These are phyloP conservation scores for Nezara viridula DNA, from an alignment of 2,888 invertebrate genomes.

Conservation along the genomic window DNA sequence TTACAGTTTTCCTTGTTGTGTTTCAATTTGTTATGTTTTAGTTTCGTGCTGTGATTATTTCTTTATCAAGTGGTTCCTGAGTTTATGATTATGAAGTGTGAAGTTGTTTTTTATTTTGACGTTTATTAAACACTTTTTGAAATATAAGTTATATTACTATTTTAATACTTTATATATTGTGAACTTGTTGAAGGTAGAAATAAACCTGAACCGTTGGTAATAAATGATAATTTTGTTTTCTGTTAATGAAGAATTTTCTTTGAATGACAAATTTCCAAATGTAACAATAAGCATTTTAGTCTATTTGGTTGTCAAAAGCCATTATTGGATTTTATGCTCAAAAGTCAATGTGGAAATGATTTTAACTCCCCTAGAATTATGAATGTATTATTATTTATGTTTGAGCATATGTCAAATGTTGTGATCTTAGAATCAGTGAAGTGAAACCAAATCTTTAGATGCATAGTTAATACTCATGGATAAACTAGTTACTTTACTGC, in stretches of 20 bases:
- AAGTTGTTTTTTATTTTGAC: not conserved
- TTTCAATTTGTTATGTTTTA: constrained; percentile 37
- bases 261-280: not conserved
- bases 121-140: not conserved
- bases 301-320: not conserved
- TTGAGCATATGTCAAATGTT: not conserved
- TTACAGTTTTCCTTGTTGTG: constrained; percentile 13
- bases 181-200: not conserved
- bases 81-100: not conserved
- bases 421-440: not conserved
- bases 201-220: not conserved
- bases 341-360: not conserved
- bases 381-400: not conserved
- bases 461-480: not conserved
- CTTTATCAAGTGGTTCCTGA: not conserved
- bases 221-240: not conserved
- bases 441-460: not conserved
- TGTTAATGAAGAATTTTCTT: not conserved
- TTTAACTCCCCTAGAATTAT: not conserved
- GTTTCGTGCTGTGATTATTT: not conserved
- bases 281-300: not conserved
- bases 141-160: not conserved
- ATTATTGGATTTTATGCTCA: not conserved
- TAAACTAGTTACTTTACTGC: not conserved
- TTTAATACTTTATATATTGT: not conserved